phyloP scores from a whole-genome alignment of 2,113 vertebrate genomes.

The Apteryx mantelli region DNA sequence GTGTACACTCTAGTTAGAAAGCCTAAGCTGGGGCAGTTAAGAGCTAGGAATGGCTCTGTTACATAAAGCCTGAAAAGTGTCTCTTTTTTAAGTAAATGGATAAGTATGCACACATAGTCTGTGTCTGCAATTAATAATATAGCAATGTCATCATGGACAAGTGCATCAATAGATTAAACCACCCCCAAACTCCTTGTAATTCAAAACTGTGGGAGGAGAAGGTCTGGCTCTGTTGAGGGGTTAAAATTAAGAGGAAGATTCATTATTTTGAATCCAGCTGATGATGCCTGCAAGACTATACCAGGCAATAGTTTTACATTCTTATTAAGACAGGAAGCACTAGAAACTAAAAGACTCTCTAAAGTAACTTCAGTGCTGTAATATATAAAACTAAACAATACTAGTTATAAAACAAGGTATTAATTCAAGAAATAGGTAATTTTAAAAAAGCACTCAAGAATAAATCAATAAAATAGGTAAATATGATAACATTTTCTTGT shows the following conservation, averaged over 20 bases:
- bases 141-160: background rate
- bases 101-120: background rate
- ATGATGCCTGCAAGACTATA: background rate
- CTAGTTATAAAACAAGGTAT: background rate
- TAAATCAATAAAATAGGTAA: background rate
- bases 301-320: slow-evolving; percentile 4
- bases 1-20: background rate
- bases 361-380: background rate
- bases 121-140: background rate
- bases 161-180: slow-evolving; percentile 30
- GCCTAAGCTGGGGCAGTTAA: background rate
- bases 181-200: slow-evolving; percentile 11
- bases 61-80: background rate
- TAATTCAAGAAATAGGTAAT: background rate
- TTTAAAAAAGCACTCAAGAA: background rate
- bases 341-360: background rate
- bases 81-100: background rate
- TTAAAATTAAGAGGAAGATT: slow-evolving; percentile 53
- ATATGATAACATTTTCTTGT: background rate
- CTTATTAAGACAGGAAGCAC: background rate
- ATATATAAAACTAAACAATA: background rate
- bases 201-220: slow-evolving; percentile 34
- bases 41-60: background rate
- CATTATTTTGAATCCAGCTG: slow-evolving; percentile 31
- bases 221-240: background rate